Evolutionary conservation across 2,797 vertebrate species (phyloP).

Genomic region (Leptodactylus fallax): DNA sequence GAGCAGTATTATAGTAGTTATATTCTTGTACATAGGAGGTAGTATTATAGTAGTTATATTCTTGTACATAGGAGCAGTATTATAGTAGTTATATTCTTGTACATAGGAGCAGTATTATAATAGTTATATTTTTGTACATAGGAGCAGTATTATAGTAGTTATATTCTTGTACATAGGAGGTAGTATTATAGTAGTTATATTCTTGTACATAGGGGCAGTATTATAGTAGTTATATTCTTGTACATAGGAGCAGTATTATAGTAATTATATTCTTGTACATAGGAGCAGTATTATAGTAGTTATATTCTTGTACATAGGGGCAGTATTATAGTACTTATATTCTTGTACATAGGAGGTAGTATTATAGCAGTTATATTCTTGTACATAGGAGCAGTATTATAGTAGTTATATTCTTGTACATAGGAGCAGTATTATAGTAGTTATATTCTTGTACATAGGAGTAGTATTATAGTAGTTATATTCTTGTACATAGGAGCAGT

Average conservation of each 20-base stretch:
- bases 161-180: not conserved
- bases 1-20: too few relatives aligned
- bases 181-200: conserved; percentile 1
- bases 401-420: conserved; percentile 6
- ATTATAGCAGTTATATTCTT: conserved; percentile 22
- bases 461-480: not conserved
- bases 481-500: not conserved
- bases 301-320: not conserved
- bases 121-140: not conserved
- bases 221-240: conserved; percentile 7
- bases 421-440: conserved; percentile 9
- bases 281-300: not conserved
- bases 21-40: too few relatives aligned
- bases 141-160: conserved; percentile 12
- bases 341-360: not conserved
- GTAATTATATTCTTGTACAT: conserved; percentile 2
- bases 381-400: conserved; percentile 10
- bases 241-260: conserved; percentile 3
- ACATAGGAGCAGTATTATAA: not conserved
- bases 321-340: conserved; percentile 17
- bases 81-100: too few relatives aligned
- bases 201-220: conserved; percentile 3
- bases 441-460: conserved; percentile 2
- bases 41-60: too few relatives aligned
- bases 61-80: too few relatives aligned